Evolutionary conservation across 2,797 vertebrate species (phyloP).

Genomic region (Nannoperca australis): DNA sequence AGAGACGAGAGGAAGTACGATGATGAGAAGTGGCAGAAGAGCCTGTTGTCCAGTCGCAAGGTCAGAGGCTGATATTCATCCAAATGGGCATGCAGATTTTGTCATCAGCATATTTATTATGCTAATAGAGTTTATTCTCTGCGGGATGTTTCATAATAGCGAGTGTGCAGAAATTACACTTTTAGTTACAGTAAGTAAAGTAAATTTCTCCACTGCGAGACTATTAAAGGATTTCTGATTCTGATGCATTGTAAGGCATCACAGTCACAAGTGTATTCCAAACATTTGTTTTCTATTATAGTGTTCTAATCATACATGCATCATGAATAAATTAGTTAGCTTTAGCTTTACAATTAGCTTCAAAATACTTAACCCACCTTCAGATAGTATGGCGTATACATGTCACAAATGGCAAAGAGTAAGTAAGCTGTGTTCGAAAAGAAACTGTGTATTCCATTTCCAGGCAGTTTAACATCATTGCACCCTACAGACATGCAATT

Average conservation of each 20-base stretch:
- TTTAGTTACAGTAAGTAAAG: not conserved
- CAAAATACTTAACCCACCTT: not conserved
- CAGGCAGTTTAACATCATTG: conserved; percentile 29
- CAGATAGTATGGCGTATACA: not conserved
- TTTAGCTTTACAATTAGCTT: not conserved
- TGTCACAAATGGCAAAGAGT: not conserved
- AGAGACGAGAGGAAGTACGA: not conserved
- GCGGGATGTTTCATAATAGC: not conserved
- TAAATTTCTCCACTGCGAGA: no score
- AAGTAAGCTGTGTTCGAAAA: no score
- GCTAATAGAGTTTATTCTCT: conserved; percentile 48
- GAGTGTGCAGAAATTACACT: not conserved
- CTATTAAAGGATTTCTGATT: no score
- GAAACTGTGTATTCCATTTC: not conserved
- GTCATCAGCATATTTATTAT: conserved; percentile 20
- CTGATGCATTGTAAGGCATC: not conserved
- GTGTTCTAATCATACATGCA: conserved; percentile 1
- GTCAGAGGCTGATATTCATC: conserved; percentile 50
- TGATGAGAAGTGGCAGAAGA: conserved; percentile 29
- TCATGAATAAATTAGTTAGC: not conserved
- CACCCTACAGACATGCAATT: conserved; percentile 32
- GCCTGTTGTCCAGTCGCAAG: conserved; percentile 47
- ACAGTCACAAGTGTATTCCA: not conserved
- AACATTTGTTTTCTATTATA: conserved; percentile 6
- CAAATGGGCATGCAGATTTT: conserved; percentile 10